A percentile compares a stretch with the other conserved stretches of the same genome.
These are phyloP conservation scores for Drosophila parvula DNA, from an alignment of 1,140 invertebrate species.

Conservation along the genomic window DNA sequence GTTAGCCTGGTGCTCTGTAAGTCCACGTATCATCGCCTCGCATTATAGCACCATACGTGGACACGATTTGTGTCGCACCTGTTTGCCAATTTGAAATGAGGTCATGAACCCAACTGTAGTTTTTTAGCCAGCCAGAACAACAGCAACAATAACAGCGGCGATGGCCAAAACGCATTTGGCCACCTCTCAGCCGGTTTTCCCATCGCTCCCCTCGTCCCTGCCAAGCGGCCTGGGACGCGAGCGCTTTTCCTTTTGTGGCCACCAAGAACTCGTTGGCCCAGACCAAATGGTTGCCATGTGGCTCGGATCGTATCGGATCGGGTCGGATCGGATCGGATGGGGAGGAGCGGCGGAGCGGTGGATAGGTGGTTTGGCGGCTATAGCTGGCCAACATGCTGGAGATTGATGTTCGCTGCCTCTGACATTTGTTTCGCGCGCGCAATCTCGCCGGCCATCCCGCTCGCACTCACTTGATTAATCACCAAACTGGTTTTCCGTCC, in stretches of 20 bases:
- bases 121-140: slow-evolving; percentile 45
- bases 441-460: slow-evolving; percentile 43
- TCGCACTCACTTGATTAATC: slow-evolving; percentile 49
- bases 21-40: slow-evolving; percentile 29
- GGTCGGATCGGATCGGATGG: slow-evolving; percentile 11
- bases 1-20: slow-evolving; percentile 16
- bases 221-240: slow-evolving; percentile 23
- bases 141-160: slow-evolving; percentile 40
- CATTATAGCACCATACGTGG: slow-evolving; percentile 38
- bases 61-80: slow-evolving; percentile 72
- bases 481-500: slow-evolving; percentile 63
- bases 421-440: slow-evolving; percentile 79
- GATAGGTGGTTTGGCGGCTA: slow-evolving; percentile 22
- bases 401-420: slow-evolving; percentile 81
- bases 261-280: slow-evolving; percentile 74
- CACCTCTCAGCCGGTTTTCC: slow-evolving; percentile 69
- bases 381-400: slow-evolving; percentile 58
- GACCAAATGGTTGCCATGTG: slow-evolving; percentile 48
- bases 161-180: slow-evolving; percentile 62
- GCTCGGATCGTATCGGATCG: slow-evolving; percentile 30
- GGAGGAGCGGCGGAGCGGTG: slow-evolving; percentile 11
- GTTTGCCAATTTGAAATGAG: slow-evolving; percentile 79
- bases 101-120: slow-evolving; percentile 80
- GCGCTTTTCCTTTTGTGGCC: slow-evolving; percentile 78
- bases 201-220: slow-evolving; percentile 36